Evolutionary conservation across 2,113 vertebrate genomes (phyloP).

Genomic region (Anguilla japonica): DNA sequence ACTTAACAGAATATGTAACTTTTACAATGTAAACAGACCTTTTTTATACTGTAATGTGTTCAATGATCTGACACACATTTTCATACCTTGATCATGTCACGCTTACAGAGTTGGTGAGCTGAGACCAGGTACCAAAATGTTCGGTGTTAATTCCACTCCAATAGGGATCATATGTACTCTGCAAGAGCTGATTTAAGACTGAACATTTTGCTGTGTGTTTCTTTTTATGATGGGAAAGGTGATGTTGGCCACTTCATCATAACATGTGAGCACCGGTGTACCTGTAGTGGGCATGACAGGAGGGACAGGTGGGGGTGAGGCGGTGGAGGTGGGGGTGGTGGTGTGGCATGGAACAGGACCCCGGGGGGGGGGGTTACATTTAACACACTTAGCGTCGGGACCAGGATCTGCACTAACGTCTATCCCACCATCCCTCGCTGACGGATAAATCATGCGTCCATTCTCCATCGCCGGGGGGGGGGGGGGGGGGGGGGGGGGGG

Average conservation of each 20-base stretch:
- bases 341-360: not conserved
- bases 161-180: too few species aligned
- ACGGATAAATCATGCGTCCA: constrained; percentile 41
- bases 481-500: too few species aligned
- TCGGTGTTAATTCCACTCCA: too few species aligned
- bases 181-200: too few species aligned
- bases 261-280: not conserved
- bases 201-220: too few species aligned
- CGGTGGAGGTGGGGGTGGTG: not conserved
- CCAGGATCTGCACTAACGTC: constrained; percentile 33
- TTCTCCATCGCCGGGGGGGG: too few species aligned
- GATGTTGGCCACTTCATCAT: not conserved
- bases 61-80: not conserved
- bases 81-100: not conserved
- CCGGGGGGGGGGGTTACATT: constrained; percentile 23
- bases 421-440: constrained; percentile 33
- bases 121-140: too few species aligned
- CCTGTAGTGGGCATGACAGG: too few species aligned
- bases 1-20: not conserved
- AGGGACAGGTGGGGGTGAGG: not conserved
- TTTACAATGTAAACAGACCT: not conserved
- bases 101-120: too few species aligned
- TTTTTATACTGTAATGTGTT: not conserved
- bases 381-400: constrained; percentile 32
- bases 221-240: too few species aligned